Evolutionary conservation across 2,113 vertebrate species (phyloP).

Genomic region (Gopherus flavomarginatus): DNA sequence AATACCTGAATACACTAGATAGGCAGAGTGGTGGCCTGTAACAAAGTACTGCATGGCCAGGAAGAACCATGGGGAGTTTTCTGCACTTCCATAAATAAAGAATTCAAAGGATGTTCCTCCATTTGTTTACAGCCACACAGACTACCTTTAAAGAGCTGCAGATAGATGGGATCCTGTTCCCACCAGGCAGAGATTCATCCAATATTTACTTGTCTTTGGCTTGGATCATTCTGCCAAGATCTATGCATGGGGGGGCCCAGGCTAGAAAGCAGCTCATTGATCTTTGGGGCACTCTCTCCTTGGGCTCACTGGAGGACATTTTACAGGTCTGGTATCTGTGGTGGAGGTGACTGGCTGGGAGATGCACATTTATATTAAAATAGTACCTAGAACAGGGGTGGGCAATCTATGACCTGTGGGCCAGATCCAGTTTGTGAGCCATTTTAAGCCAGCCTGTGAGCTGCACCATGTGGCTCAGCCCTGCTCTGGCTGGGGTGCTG

Average conservation of each 20-base stretch:
- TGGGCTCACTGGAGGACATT: not conserved
- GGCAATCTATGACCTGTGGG: too few species aligned
- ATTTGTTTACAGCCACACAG: not conserved
- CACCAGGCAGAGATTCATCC: fast-evolving
- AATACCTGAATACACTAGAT: not conserved
- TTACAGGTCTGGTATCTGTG: not conserved
- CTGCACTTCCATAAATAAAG: not conserved
- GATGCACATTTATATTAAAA: not conserved
- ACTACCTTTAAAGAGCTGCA: fast-evolving
- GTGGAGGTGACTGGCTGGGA: not conserved
- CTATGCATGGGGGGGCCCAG: not conserved
- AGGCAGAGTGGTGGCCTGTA: not conserved
- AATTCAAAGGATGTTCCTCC: not conserved
- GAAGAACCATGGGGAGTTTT: not conserved
- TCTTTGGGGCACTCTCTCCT: not conserved
- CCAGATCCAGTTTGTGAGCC: too few species aligned
- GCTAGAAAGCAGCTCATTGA: not conserved
- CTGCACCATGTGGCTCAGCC: too few species aligned
- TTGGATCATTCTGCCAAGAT: not conserved
- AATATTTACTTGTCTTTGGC: not conserved
- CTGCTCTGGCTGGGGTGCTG: too few species aligned
- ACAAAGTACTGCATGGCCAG: not conserved
- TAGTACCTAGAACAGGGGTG: not conserved
- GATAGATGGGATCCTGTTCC: not conserved
- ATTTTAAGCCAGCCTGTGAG: too few species aligned